These are phyloP conservation scores for Phrynocephalus guinanensis DNA, from an alignment of 2,797 vertebrate genomes.

Conservation along the genomic window DNA sequence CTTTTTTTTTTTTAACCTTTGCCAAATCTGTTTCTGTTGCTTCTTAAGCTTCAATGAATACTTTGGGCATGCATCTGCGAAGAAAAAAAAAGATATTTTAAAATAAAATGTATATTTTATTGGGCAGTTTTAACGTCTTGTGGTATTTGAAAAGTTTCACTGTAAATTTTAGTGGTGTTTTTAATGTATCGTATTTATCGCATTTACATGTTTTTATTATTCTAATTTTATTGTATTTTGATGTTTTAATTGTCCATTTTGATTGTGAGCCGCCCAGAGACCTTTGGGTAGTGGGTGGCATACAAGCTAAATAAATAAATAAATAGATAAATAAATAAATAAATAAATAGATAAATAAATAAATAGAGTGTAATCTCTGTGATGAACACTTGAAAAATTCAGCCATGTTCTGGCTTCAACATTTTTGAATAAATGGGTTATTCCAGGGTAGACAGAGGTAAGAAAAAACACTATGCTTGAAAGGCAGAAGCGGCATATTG, in stretches of 20 bases:
- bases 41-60: neutral
- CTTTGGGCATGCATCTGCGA: neutral
- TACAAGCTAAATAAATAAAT: no score
- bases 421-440: neutral
- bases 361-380: neutral
- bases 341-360: no score
- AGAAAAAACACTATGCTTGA: conserved; percentile 40
- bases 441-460: neutral
- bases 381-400: neutral
- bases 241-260: no score
- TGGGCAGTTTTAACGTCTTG: neutral
- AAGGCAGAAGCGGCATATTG: conserved; percentile 40
- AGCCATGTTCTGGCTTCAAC: neutral
- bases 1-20: no score
- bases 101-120: neutral
- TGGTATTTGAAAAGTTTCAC: neutral
- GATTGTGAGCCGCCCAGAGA: no score
- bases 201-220: no score
- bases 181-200: no score
- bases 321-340: no score
- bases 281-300: no score
- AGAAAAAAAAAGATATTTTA: neutral
- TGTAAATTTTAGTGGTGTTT: neutral
- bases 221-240: no score
- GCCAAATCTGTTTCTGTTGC: neutral